Percentiles rank a stretch among this genome's conserved stretches.
These are phyloP conservation scores for Dendrocincla fuliginosa DNA, from an alignment of 2,797 vertebrate genomes.

Conservation along the genomic window DNA sequence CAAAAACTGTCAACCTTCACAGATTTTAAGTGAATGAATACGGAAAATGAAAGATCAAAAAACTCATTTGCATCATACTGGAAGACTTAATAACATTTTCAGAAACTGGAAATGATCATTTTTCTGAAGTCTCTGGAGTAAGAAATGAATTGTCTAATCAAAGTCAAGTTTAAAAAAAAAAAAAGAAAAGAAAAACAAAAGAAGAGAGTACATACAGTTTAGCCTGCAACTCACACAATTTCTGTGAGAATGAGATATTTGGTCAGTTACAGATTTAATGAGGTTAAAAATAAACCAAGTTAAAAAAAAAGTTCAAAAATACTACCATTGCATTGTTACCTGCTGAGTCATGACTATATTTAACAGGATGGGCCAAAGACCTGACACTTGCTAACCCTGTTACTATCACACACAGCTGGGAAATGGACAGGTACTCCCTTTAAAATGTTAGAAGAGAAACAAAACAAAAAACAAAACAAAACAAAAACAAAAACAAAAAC, in stretches of 20 bases:
- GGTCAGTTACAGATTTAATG: neutral
- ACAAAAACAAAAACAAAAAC: neutral
- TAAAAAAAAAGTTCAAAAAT: neutral
- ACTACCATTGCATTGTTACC: neutral
- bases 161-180: neutral
- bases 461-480: neutral
- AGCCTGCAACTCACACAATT: neutral
- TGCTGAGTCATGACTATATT: conserved; percentile 12
- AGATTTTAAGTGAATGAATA: neutral
- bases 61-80: neutral
- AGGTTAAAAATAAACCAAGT: neutral
- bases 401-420: neutral
- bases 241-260: neutral
- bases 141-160: neutral
- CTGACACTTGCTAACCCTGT: neutral
- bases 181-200: neutral
- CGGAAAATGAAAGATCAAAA: neutral
- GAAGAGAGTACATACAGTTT: neutral
- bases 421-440: neutral
- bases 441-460: neutral
- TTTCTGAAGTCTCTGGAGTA: neutral
- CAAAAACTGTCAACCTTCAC: neutral
- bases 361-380: neutral
- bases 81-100: neutral
- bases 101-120: neutral